Evolutionary conservation across 2,113 vertebrate species (phyloP), one percentile per base, ranked within the genome.

Genomic region (Stigmatopora nigra): DNA sequence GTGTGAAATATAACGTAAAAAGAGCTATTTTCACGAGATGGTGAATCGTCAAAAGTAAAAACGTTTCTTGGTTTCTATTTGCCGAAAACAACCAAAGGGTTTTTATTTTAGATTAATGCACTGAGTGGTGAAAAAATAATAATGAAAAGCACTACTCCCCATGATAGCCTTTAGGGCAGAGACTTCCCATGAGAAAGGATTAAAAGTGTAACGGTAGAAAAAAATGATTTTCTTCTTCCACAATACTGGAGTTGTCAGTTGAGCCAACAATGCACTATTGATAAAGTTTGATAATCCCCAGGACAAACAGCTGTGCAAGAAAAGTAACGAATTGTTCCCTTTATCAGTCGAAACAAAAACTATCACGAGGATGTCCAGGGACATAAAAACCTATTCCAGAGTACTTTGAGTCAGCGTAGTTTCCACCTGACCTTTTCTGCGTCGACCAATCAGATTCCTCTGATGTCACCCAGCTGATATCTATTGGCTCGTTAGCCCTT

Each of bases 181-280:
- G 13, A 19, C 68, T 82, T 61, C 84, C 79, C 74, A 65, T 72
- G 51, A n/a, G 38, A 7, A 41, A 7, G 38, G 38, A 31, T 31
- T 31, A 31, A 31, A 31, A 31, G 25, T 31, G 25, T 68, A 81
- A 71, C 78, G 78, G 68, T 80, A 82, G n/a, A 48, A 85, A 63
- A 20, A 16, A 82, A 78, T 86, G 78, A 77, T 68, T 79, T 70
- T 73, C 84, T 84, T 79, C 78, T 81, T 72, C 71, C 85, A 8
- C 15, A 68, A 83, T 63, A 78, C 78, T 67, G 79, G 68, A 77
- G 71, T 79, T 85, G 84, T 87, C 81, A 84, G 74, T 79, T 77
- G 70, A 66, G 70, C 68, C 72, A 84, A 90, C 88, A 91, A 86
- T 88, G 82, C 64, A 15, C 80, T 69, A 73, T 87, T 91, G 88